Percentiles rank a stretch among this genome's conserved stretches.
Conservation (phyloP, 2,888 invertebrate species). For the Rotaria socialis region DNA sequence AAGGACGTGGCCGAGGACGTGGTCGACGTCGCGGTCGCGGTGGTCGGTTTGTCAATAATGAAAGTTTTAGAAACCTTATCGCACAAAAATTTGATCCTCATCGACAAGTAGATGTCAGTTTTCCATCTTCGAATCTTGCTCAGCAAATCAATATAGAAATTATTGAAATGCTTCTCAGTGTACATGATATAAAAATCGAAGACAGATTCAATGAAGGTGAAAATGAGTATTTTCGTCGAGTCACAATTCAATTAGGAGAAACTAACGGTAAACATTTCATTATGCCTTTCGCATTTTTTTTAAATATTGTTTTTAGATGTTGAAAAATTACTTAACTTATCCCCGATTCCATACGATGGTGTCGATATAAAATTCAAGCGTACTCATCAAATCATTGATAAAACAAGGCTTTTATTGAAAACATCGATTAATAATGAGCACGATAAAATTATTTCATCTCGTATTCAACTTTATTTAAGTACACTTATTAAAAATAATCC, state of each 20-base stretch:
- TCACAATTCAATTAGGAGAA: background rate
- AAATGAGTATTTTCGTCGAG: background rate
- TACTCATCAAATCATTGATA: background rate
- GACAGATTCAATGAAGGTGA: background rate
- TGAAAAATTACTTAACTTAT: background rate
- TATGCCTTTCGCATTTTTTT: too few species aligned
- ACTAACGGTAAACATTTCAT: background rate
- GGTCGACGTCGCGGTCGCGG: background rate
- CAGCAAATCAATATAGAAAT: background rate
- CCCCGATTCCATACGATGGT: background rate
- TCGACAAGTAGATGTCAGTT: background rate
- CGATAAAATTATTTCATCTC: background rate
- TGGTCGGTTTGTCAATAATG: background rate
- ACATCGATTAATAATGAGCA: background rate
- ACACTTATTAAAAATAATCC: background rate
- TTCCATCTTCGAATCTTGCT: background rate
- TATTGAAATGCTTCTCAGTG: background rate
- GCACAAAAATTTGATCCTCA: background rate
- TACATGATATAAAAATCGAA: background rate
- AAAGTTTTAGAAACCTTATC: background rate
- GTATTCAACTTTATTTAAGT: background rate
- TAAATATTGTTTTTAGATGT: background rate
- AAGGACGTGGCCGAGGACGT: background rate
- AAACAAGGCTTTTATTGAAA: background rate
- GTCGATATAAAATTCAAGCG: background rate